Conservation (phyloP, 2,113 vertebrate species). For the Pteropus alecto region DNA sequence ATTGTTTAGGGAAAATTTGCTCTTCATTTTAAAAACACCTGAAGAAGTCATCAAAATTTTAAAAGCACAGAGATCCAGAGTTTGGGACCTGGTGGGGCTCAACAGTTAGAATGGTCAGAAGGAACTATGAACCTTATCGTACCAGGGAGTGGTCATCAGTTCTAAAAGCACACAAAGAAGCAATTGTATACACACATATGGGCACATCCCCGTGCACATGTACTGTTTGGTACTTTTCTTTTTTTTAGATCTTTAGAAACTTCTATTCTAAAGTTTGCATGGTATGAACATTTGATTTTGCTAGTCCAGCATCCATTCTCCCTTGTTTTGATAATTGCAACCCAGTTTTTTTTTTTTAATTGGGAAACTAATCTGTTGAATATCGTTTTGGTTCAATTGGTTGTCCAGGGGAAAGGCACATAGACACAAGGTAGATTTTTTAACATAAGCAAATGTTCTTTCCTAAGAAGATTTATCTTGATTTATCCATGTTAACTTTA, state of each 20-base stretch:
- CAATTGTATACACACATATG: rapidly evolving
- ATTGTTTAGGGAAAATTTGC: background rate
- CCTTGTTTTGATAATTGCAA: background rate
- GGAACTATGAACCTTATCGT: background rate
- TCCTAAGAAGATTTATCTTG: background rate
- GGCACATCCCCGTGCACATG: background rate
- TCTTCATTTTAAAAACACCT: background rate
- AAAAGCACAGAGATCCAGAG: background rate
- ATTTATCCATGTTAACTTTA: background rate
- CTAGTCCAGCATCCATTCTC: background rate
- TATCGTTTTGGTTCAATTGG: background rate
- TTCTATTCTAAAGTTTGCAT: background rate
- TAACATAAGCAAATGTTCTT: background rate
- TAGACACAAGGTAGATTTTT: background rate
- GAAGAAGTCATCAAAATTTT: background rate
- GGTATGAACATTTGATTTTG: background rate
- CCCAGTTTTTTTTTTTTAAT: background rate
- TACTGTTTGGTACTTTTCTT: background rate
- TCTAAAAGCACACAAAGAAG: background rate
- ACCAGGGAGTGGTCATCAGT: background rate
- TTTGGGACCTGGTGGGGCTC: background rate
- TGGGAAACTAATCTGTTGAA: background rate
- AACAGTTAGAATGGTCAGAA: background rate
- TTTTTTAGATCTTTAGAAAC: background rate
- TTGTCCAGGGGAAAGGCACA: background rate